Percentiles rank a stretch among this genome's conserved stretches.
phyloP scores from a whole-genome alignment of 2,113 vertebrate genomes.

The Heteronetta atricapilla region DNA sequence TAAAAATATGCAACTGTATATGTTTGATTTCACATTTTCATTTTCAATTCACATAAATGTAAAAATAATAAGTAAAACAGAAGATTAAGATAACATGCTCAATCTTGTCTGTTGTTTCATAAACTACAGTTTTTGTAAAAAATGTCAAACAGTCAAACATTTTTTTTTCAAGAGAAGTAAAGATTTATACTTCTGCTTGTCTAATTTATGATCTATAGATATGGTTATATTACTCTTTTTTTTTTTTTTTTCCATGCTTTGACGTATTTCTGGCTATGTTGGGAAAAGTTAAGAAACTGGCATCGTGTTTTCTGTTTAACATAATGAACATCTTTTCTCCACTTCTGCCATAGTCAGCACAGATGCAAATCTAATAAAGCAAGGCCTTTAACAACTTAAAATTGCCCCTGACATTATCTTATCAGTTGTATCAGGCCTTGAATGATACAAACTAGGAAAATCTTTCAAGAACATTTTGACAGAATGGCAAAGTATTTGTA shows the following conservation, averaged over 20 bases:
- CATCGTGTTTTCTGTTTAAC: constrained; percentile 59
- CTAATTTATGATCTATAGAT: constrained; percentile 7
- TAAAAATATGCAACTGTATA: neutral
- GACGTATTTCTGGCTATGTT: constrained; percentile 4
- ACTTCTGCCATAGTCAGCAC: constrained; percentile 69
- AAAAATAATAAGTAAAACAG: neutral
- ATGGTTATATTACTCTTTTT: neutral
- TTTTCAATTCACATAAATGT: neutral
- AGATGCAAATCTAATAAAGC: constrained; percentile 29
- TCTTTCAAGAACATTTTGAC: constrained; percentile 53
- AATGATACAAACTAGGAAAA: constrained; percentile 18
- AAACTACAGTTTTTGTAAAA: neutral
- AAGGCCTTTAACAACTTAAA: constrained; percentile 63
- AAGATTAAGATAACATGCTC: neutral
- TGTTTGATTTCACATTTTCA: neutral
- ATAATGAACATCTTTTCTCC: constrained; percentile 45
- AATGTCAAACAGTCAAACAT: no score
- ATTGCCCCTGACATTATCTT: constrained; percentile 58
- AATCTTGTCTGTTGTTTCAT: neutral
- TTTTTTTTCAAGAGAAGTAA: neutral
- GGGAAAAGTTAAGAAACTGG: constrained; percentile 46
- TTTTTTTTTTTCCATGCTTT: neutral
- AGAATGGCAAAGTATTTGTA: constrained; percentile 27
- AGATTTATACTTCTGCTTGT: neutral
- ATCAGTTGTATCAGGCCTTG: constrained; percentile 60